phyloP scores from a whole-genome alignment of 1,140 invertebrate species.

The Ceratoteleas bidentatus region DNA sequence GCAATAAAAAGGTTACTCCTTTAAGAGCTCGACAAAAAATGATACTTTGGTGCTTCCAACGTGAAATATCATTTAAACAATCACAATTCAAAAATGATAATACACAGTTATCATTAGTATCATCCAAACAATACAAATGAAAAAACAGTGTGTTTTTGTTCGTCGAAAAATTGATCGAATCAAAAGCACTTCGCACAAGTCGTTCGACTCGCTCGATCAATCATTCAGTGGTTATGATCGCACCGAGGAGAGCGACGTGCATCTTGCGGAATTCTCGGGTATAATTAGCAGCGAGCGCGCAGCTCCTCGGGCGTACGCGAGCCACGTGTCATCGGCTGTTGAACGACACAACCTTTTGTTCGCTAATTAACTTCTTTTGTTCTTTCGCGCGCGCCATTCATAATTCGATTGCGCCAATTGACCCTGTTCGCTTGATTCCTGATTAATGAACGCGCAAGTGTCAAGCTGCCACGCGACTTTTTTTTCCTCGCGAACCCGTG shows the following conservation, averaged over 20 bases:
- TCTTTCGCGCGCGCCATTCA: conserved; percentile 39
- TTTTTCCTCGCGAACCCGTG: neutral
- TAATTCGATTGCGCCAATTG: conserved; percentile 58
- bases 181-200: neutral
- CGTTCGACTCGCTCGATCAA: conserved; percentile 17
- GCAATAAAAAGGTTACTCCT: no score
- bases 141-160: no score
- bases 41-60: no score
- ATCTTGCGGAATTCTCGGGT: conserved; percentile 39
- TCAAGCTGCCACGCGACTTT: conserved; percentile 23
- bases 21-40: no score
- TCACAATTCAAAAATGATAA: no score
- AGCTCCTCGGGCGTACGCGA: conserved; percentile 27
- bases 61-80: no score
- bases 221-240: conserved; percentile 39
- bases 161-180: neutral
- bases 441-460: conserved; percentile 55
- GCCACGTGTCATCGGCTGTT: conserved; percentile 42
- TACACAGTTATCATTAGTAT: no score
- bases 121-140: no score
- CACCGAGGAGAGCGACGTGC: conserved; percentile 7
- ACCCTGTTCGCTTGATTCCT: conserved; percentile 55
- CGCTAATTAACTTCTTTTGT: conserved; percentile 66
- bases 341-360: conserved; percentile 45
- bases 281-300: conserved; percentile 51